phyloP scores from a whole-genome alignment of 2,888 invertebrate genomes.

The Pyrocoelia pectoralis region DNA sequence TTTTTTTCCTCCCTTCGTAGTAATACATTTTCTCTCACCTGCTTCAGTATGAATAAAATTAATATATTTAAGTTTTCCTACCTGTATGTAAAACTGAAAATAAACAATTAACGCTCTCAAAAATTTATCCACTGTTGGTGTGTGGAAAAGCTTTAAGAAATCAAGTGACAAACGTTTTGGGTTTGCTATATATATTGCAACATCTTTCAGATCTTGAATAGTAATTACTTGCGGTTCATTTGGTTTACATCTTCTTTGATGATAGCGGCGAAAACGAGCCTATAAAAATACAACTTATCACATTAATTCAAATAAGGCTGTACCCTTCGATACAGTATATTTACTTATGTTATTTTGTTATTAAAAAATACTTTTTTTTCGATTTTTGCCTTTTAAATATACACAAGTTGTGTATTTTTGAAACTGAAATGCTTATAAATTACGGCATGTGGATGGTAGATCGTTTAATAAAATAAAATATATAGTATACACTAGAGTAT shows the following conservation, averaged over 20 bases:
- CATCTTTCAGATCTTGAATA: constrained; percentile 68
- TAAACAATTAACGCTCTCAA: constrained; percentile 70
- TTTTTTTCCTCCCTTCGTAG: constrained; percentile 62
- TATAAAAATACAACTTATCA: constrained; percentile 50
- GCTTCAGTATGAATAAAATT: background rate
- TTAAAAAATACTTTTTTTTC: no score
- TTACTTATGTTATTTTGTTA: no score
- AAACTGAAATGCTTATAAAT: no score
- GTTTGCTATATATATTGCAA: constrained; percentile 67
- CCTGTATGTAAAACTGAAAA: constrained; percentile 70
- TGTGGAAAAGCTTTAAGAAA: constrained; percentile 68
- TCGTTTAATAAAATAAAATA: no score
- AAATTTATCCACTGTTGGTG: constrained; percentile 68
- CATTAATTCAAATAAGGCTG: background rate
- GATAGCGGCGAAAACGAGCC: constrained; percentile 67
- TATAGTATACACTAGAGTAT: no score
- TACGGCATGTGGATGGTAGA: no score
- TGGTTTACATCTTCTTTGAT: constrained; percentile 65
- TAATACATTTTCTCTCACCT: constrained; percentile 66
- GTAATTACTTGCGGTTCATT: constrained; percentile 66
- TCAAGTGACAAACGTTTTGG: constrained; percentile 63
- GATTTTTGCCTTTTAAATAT: no score
- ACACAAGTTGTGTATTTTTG: no score
- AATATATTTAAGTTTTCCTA: no score
- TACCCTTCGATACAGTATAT: no score